Conservation (phyloP, 2,888 invertebrate genomes). For the Tillus elongatus region DNA sequence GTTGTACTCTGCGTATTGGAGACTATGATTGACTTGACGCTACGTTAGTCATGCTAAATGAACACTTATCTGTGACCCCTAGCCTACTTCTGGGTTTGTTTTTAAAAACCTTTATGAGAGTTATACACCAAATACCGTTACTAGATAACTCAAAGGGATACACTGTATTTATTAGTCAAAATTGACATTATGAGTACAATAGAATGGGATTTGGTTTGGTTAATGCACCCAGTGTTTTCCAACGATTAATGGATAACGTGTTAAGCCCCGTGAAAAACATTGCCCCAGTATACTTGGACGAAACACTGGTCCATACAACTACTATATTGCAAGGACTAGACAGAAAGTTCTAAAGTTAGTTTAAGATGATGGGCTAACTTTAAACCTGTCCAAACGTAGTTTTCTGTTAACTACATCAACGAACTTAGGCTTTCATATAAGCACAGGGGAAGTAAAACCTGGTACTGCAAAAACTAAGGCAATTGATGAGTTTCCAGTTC, state of each 20-base stretch:
- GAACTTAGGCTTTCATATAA: slow-evolving; percentile 26
- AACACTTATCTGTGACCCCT: no score
- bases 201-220: slow-evolving; percentile 24
- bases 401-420: slow-evolving; percentile 18
- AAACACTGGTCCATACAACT: slow-evolving; percentile 13
- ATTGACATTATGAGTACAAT: slow-evolving; percentile 28
- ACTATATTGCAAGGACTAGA: slow-evolving; percentile 12
- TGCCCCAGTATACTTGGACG: slow-evolving; percentile 14
- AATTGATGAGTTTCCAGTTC: no score
- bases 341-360: slow-evolving; percentile 9
- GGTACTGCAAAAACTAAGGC: no score
- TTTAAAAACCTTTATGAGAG: no score
- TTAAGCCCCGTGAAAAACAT: slow-evolving; percentile 12
- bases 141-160: slow-evolving; percentile 15
- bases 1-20: no score
- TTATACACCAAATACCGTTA: slow-evolving; percentile 21
- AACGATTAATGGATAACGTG: slow-evolving; percentile 13
- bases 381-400: slow-evolving; percentile 20
- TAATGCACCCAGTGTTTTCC: slow-evolving; percentile 23
- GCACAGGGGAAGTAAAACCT: no score
- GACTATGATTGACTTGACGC: no score
- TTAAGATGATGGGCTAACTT: not conserved
- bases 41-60: no score
- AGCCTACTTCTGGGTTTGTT: no score
- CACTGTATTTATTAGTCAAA: slow-evolving; percentile 24